A percentile compares a stretch with the other conserved stretches of the same genome.
Evolutionary conservation across 2,113 vertebrate genomes (phyloP).

Genomic region (Silurus meridionalis): DNA sequence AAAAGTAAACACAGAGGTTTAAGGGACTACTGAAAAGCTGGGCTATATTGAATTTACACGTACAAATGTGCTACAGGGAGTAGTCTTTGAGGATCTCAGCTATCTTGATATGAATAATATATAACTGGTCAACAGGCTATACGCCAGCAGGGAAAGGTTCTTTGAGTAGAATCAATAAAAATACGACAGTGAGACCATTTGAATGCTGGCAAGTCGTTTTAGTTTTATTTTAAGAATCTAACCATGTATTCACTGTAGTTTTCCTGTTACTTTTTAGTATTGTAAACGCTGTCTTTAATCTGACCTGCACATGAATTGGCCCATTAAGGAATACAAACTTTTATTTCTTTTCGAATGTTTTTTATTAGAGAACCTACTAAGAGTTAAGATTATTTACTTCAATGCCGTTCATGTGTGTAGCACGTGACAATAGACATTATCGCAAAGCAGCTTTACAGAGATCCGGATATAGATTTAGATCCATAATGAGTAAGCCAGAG

Average conservation of each 20-base stretch:
- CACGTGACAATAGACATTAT: not conserved
- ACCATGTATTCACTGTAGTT: conserved; percentile 50
- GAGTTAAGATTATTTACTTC: not conserved
- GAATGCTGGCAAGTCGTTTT: conserved; percentile 59
- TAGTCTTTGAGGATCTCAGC: conserved; percentile 59
- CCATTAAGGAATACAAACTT: not conserved
- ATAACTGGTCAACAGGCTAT: conserved; percentile 70
- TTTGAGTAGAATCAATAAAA: conserved; percentile 67
- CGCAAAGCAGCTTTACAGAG: not conserved
- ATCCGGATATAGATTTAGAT: not conserved
- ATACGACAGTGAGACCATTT: conserved; percentile 67
- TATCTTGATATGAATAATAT: conserved; percentile 75
- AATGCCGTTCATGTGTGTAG: not conserved
- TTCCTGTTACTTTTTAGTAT: not conserved
- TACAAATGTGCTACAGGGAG: conserved; percentile 66
- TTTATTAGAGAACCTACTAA: no score
- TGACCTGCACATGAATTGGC: not conserved
- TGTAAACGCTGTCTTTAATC: not conserved
- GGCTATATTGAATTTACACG: conserved; percentile 71
- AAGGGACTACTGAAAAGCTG: conserved; percentile 66
- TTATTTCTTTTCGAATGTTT: not conserved
- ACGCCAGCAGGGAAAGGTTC: conserved; percentile 61
- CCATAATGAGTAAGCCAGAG: not conserved
- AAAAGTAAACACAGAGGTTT: not conserved
- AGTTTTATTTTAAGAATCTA: conserved; percentile 65